These are phyloP conservation scores for Stylophora pistillata DNA, from an alignment of 64 coral and sea anemone species.

Conservation along the genomic window DNA sequence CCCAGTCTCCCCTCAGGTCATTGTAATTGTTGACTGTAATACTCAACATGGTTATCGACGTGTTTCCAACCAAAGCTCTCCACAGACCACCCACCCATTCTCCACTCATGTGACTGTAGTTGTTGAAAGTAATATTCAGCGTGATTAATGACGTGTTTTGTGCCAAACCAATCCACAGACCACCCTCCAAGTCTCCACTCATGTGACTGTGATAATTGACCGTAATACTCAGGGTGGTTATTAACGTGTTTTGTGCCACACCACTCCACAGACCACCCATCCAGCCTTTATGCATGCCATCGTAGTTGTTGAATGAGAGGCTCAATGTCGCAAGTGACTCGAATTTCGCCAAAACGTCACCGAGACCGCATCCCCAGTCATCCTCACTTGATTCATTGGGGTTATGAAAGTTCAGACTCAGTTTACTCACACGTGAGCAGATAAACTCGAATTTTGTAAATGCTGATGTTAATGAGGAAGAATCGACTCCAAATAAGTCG, in stretches of 20 bases:
- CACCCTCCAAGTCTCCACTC: no score
- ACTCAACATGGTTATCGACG: no score
- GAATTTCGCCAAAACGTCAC: neutral
- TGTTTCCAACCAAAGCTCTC: no score
- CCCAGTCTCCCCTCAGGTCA: no score
- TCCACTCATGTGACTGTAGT: neutral
- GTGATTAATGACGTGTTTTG: no score
- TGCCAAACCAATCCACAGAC: no score
- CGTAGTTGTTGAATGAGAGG: neutral
- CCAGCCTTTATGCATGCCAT: no score
- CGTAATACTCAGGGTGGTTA: neutral
- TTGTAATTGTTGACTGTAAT: no score
- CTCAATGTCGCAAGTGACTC: neutral
- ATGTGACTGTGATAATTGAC: no score
- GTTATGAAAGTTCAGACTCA: neutral
- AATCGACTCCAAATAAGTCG: neutral
- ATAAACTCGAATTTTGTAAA: neutral
- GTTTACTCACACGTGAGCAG: neutral
- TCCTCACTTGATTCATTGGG: neutral
- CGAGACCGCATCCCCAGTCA: neutral
- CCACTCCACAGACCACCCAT: neutral
- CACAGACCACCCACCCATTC: no score
- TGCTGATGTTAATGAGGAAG: neutral
- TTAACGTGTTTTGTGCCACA: neutral
- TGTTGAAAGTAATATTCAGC: neutral